These are phyloP conservation scores for Phengaris arion DNA, from an alignment of 2,888 invertebrate species.

Conservation along the genomic window DNA sequence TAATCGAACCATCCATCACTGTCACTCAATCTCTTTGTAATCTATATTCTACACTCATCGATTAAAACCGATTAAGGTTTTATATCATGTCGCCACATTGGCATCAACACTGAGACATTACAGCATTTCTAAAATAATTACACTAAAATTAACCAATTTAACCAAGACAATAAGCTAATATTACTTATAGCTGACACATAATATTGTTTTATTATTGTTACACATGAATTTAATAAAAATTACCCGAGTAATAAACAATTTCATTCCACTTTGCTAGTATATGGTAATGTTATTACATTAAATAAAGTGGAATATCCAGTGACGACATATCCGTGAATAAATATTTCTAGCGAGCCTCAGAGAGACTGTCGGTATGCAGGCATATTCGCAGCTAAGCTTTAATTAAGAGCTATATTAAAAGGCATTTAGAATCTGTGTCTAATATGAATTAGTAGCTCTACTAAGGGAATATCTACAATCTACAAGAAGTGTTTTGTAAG, in stretches of 20 bases:
- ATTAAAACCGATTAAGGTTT: no score
- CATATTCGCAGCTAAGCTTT: conserved; percentile 34
- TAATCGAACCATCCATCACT: no score
- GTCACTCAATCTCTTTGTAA: no score
- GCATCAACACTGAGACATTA: no score
- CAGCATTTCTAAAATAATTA: no score
- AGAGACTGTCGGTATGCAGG: conserved; percentile 35
- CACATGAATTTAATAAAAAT: background rate
- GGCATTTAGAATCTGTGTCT: background rate
- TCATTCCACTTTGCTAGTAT: background rate
- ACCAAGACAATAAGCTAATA: no score
- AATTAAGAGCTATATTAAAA: conserved; percentile 33
- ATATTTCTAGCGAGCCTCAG: conserved; percentile 34
- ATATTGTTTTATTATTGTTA: no score
- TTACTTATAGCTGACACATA: background rate
- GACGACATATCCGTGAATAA: conserved; percentile 31
- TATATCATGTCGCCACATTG: no score
- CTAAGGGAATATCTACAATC: no score
- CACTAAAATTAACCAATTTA: no score
- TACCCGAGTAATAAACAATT: background rate
- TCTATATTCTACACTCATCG: no score
- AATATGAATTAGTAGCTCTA: background rate
- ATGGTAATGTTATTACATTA: conserved; percentile 2
- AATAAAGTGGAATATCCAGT: conserved; percentile 29
- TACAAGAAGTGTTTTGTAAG: no score